phyloP scores from a whole-genome alignment of 2,888 invertebrate genomes.

The Drosophila lacicola region DNA sequence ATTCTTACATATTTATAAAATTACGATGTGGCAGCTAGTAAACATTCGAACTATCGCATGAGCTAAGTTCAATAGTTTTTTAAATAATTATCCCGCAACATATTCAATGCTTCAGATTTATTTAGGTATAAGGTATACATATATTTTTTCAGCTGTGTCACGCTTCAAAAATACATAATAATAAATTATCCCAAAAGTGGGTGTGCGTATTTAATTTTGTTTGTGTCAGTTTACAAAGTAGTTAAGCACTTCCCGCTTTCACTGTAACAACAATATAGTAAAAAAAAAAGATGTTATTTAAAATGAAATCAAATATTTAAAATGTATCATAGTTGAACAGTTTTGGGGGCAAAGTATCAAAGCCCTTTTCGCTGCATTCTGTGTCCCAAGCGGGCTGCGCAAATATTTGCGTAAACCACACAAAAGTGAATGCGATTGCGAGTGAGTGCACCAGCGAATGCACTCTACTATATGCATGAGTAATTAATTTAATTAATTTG shows the following conservation, averaged over 20 bases:
- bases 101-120: no score
- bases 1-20: no score
- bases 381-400: conserved; percentile 45
- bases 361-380: conserved; percentile 24
- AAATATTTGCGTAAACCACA: conserved; percentile 65
- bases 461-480: conserved; percentile 59
- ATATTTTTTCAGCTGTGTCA: neutral
- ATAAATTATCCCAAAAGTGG: conserved; percentile 6
- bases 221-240: conserved; percentile 16
- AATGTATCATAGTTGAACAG: conserved; percentile 40
- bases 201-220: conserved; percentile 45
- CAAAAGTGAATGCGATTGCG: conserved; percentile 43
- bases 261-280: neutral
- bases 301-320: conserved; percentile 59
- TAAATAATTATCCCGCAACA: no score
- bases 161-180: neutral
- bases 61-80: no score
- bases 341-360: conserved; percentile 41
- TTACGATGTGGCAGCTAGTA: no score
- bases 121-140: no score
- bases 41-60: no score
- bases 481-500: conserved; percentile 76
- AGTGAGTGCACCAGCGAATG: conserved; percentile 34
- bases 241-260: conserved; percentile 26
- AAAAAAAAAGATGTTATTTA: conserved; percentile 40